Base-by-base conservation (phyloP, 2,797 vertebrate genomes). In the Coluber constrictor region DNA sequence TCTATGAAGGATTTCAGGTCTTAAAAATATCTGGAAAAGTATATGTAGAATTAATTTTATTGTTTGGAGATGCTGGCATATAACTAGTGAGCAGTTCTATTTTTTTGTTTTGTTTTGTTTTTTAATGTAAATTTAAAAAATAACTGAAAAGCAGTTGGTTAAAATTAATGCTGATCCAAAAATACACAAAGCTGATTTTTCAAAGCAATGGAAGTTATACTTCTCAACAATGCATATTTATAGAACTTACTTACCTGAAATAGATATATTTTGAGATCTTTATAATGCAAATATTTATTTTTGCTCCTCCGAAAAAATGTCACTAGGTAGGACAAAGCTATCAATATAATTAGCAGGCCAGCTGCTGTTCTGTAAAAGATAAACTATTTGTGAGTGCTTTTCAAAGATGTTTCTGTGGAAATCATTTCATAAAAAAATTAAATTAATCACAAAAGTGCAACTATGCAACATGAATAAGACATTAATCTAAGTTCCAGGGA, bases 331-430 rank as follows among this genome's bases (percentile, higher is more conserved):
- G 97, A 98, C 93, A 96, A 96, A 12, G 98, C 98, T 8, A 97
- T 97, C 92, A 99, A 95, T 92, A 99, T 95, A 47, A 98, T 96
- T 94, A 99, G 96, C 13, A 98, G 96, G 92, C 98, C 99, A 93
- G 99, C 97, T 92, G 97, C 96, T 87, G 97, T 96, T 92, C 99
- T 99, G 92, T 96, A 96, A 94, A 94, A 92, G 29, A 96, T 93
- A 96, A 66, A 57, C 55, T 18, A 90, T 16, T 0, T 94, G 6
- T 20, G 90, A 15, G 0, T 88, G 15, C 12, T 37, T 89, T 43
- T 47, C 89, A 83, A 94, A 18, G 6, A 90, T n/a, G 37, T 55
- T 86, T 89, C 56, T 74, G 43, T 0, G 74, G n/a, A 86, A 57
- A 3, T 43, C 2, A 59, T 92, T 16, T 92, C 60, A 63, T 5